These are phyloP conservation scores for Melanchra persicariae DNA, from an alignment of 2,888 invertebrate species.

Conservation along the genomic window DNA sequence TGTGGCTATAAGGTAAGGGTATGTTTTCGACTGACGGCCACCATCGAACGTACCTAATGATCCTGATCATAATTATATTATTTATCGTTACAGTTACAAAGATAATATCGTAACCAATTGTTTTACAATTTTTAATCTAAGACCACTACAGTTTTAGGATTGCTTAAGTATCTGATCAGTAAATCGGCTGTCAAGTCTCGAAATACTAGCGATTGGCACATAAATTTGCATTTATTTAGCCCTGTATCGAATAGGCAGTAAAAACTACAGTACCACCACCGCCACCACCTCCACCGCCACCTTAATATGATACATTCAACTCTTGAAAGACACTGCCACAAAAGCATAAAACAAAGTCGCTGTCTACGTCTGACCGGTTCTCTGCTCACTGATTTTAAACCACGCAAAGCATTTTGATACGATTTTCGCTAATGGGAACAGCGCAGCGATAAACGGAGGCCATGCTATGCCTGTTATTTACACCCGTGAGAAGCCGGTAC, in stretches of 20 bases:
- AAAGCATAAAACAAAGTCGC: background rate
- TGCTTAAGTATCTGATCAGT: background rate
- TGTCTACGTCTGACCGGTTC: too few relatives aligned
- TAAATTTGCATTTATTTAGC: background rate
- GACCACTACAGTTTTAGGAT: background rate
- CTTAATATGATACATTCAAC: background rate
- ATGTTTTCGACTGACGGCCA: background rate
- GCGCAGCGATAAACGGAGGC: too few relatives aligned
- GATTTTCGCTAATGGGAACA: too few relatives aligned
- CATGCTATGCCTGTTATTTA: too few relatives aligned
- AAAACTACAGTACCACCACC: too few relatives aligned
- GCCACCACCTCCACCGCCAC: too few relatives aligned
- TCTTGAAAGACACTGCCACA: background rate
- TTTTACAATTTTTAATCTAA: constrained; percentile 23
- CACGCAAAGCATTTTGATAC: too few relatives aligned
- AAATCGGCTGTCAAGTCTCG: background rate
- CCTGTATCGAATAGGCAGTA: background rate
- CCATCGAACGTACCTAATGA: constrained; percentile 3
- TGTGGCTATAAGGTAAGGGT: background rate
- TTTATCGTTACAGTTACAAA: constrained; percentile 8
- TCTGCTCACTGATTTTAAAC: too few relatives aligned
- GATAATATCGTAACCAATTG: constrained; percentile 12
- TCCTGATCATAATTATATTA: constrained; percentile 11
- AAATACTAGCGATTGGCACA: background rate
- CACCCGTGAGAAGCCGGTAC: too few relatives aligned